Evolutionary conservation across 2,113 vertebrate genomes (phyloP).

Genomic region (Aptenodytes forsteri): DNA sequence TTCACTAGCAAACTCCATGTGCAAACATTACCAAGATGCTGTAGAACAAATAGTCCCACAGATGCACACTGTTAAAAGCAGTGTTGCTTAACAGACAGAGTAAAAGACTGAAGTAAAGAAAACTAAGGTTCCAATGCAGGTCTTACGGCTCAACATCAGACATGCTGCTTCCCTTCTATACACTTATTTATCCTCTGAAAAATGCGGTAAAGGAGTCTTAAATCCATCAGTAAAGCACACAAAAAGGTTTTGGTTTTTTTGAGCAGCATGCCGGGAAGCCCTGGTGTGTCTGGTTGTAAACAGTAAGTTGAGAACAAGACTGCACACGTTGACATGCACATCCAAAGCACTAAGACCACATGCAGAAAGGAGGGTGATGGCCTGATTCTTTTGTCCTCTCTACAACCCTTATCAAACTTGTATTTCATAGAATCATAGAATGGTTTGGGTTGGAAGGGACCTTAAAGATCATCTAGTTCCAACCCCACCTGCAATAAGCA

Average conservation of each 20-base stretch:
- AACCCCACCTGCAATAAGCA: too few relatives aligned
- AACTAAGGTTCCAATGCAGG: neutral
- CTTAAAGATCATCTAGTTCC: too few relatives aligned
- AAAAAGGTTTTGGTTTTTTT: neutral
- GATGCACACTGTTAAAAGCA: neutral
- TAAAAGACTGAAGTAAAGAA: neutral
- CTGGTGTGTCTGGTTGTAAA: neutral
- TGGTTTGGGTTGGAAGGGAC: too few relatives aligned
- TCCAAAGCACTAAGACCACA: neutral
- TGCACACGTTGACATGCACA: rapidly evolving
- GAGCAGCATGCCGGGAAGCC: neutral
- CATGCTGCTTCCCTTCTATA: neutral
- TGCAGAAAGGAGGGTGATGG: neutral
- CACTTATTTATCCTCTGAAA: neutral
- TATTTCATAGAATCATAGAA: neutral
- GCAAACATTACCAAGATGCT: constrained; percentile 2
- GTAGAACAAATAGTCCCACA: neutral
- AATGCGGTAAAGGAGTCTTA: neutral
- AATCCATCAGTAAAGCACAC: neutral
- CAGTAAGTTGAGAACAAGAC: neutral
- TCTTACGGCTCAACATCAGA: neutral
- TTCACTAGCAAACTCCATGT: neutral
- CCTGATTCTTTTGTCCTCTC: neutral
- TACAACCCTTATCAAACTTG: neutral
- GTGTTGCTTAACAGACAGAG: neutral